Evolutionary conservation across 2,797 vertebrate species (phyloP).

Genomic region (Hemitrygon akajei): DNA sequence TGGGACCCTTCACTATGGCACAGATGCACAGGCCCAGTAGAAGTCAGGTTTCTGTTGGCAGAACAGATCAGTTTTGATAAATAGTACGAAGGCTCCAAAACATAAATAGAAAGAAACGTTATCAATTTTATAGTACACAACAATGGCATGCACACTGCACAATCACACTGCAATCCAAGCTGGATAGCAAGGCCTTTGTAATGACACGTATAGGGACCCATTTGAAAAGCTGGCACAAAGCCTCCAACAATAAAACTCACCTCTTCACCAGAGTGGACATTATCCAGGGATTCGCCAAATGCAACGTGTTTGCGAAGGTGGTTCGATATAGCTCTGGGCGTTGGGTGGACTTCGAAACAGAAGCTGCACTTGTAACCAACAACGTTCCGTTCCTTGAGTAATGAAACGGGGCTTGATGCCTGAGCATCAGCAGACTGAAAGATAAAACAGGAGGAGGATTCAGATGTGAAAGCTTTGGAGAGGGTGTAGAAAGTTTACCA

Average conservation of each 20-base stretch:
- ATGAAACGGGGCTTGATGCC: constrained; percentile 51
- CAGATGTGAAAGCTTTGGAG: background rate
- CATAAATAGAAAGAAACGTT: background rate
- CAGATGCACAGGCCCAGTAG: constrained; percentile 18
- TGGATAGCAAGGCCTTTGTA: background rate
- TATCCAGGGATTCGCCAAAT: constrained; percentile 63
- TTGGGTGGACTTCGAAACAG: constrained; percentile 91
- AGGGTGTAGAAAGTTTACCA: too few species aligned
- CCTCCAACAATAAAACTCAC: background rate
- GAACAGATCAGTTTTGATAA: background rate
- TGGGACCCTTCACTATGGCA: background rate
- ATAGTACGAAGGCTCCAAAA: background rate
- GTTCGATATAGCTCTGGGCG: constrained; percentile 94
- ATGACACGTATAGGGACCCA: background rate
- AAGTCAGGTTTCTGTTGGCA: background rate
- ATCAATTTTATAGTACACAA: background rate
- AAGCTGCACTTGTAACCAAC: constrained; percentile 96
- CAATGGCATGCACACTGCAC: background rate
- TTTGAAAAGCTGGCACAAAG: background rate
- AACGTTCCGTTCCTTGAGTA: constrained; percentile 63
- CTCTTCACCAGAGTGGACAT: background rate
- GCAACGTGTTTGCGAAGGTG: constrained; percentile 95
- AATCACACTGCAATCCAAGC: too few species aligned
- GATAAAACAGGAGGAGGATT: constrained; percentile 18
- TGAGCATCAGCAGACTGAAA: constrained; percentile 49